phyloP scores from a whole-genome alignment of 2,113 vertebrate species.

The Leptobrachium ailaonicum region DNA sequence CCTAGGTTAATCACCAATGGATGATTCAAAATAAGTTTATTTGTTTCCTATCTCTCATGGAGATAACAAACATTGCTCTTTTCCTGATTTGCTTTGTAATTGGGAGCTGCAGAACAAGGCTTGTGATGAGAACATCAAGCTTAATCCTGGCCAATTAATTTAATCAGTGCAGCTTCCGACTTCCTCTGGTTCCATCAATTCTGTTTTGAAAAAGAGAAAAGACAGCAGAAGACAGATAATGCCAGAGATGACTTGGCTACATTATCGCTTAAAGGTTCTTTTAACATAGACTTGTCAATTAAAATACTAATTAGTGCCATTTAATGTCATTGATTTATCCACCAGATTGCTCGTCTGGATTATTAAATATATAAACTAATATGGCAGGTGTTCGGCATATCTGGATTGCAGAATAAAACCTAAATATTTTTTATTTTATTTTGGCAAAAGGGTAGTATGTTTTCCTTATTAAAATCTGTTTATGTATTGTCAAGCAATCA shows the following conservation, averaged over 20 bases:
- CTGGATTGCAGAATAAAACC: no score
- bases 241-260: constrained; percentile 3
- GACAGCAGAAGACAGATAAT: background rate
- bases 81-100: background rate
- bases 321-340: constrained; percentile 10
- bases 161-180: constrained; percentile 16
- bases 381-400: no score
- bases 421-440: no score
- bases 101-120: no score
- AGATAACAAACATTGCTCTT: background rate
- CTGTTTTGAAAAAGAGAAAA: background rate
- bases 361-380: no score
- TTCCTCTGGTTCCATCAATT: background rate
- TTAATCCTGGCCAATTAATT: constrained; percentile 22
- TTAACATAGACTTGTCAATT: constrained; percentile 12
- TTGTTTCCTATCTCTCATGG: no score
- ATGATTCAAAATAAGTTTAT: no score
- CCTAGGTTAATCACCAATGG: no score
- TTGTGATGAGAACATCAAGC: background rate
- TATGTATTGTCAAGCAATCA: no score
- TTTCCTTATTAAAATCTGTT: no score
- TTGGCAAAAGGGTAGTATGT: no score
- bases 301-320: constrained; percentile 27
- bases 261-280: background rate
- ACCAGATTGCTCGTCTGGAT: background rate